These are phyloP conservation scores for Siphamia tubifer DNA, from an alignment of 2,113 vertebrate genomes.

Conservation along the genomic window DNA sequence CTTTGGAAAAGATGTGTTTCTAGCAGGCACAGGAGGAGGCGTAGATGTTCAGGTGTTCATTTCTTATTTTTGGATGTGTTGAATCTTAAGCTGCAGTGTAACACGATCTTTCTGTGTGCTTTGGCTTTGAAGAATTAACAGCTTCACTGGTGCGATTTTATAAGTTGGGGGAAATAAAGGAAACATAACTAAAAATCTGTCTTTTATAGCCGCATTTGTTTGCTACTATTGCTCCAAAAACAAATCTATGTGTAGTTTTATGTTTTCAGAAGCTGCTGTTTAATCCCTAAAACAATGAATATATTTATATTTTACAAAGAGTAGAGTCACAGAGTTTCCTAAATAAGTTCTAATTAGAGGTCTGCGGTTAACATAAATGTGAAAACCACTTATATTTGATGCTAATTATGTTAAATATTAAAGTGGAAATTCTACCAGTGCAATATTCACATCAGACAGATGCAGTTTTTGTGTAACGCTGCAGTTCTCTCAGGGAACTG, in stretches of 20 bases:
- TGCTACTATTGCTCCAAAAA: constrained; percentile 16
- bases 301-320: not conserved
- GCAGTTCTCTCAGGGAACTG: constrained; percentile 66
- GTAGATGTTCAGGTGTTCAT: constrained; percentile 26
- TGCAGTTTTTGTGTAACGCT: constrained; percentile 16
- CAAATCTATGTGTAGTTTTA: not conserved
- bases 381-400: too few species aligned
- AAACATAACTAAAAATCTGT: not conserved
- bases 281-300: constrained; percentile 7
- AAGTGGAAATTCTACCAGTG: not conserved
- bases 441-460: not conserved
- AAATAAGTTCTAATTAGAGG: not conserved
- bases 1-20: constrained; percentile 57
- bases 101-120: not conserved
- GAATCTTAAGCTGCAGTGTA: constrained; percentile 2
- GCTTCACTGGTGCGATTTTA: too few species aligned
- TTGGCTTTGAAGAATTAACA: not conserved
- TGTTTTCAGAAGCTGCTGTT: not conserved
- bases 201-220: not conserved
- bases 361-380: too few species aligned
- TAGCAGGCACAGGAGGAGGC: constrained; percentile 21
- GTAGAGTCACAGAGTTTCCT: not conserved
- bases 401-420: too few species aligned
- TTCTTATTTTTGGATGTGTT: constrained; percentile 33
- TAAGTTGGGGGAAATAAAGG: too few species aligned